Evolutionary conservation across 2,113 vertebrate genomes (phyloP).

Genomic region (Capreolus pygargus): DNA sequence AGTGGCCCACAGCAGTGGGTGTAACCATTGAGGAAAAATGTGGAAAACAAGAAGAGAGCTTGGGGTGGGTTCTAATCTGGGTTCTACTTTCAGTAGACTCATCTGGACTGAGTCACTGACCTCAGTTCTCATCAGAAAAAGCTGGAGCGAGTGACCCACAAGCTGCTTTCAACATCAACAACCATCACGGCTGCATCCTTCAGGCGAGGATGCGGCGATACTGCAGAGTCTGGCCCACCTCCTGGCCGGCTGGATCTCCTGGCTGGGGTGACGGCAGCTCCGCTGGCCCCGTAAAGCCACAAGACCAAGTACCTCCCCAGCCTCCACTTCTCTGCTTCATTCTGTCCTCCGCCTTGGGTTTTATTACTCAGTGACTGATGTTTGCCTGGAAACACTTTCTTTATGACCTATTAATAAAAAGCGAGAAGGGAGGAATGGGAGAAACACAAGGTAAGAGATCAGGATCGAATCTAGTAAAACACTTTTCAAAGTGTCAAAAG

Average conservation of each 20-base stretch:
- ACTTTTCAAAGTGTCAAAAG: conserved; percentile 75
- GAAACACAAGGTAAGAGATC: conserved; percentile 54
- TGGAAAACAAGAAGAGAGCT: background rate
- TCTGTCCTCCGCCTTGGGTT: conserved; percentile 22
- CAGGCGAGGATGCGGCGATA: accelerated
- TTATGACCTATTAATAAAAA: conserved; percentile 74
- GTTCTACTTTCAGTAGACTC: background rate
- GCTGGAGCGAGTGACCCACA: background rate
- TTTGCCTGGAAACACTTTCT: conserved; percentile 55
- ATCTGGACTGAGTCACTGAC: background rate
- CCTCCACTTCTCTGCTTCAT: background rate
- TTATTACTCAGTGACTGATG: conserved; percentile 55
- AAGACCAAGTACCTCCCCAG: background rate
- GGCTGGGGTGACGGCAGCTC: background rate
- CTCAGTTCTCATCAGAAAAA: background rate
- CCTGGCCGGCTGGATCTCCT: background rate
- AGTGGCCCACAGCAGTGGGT: too few relatives aligned
- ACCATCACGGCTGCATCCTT: background rate
- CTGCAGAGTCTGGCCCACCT: accelerated
- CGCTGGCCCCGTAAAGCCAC: background rate
- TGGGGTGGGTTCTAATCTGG: background rate
- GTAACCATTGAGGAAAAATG: background rate
- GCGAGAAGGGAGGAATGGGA: conserved; percentile 50
- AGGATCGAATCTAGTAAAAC: conserved; percentile 65
- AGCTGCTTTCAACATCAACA: accelerated